Evolutionary conservation across 2,113 vertebrate genomes (phyloP), one percentile per base, ranked within the genome.

Genomic region (Protomyctophum bolini): DNA sequence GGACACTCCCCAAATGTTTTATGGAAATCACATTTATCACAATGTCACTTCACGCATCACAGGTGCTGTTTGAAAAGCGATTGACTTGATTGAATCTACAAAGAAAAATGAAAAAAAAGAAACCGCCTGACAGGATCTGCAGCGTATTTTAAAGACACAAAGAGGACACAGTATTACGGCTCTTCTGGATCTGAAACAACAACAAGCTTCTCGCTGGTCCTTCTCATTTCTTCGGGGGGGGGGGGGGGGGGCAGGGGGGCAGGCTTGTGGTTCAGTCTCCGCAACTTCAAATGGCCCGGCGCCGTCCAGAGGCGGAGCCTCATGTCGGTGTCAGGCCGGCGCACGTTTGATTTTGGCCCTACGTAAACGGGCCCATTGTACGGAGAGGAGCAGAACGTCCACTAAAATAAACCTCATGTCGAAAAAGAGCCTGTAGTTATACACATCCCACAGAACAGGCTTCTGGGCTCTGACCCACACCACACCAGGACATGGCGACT

Each of bases 391-490:
- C 47, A 2, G 66, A 70, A 73, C 83, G 75, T 87, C 77, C 85
- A 83, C 85, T 11, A 79, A 86, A 90, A 87, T 88, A 88, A 87
- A 85, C 80, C 82, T 72, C 73, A 83, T 78, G 86, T 63, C 86
- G 76, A 86, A 84, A 87, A 85, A 6, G 5, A 72, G 73, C 82
- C 86, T 89, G 80, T 88, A 89, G 76, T 88, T 86, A 21, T 21
- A 85, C 50, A 68, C 33, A 60, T 63, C 75, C 81, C 88, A 48
- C 88, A 86, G 71, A 78, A 72, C 68, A 79, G 83, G 69, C 74
- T 82, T 69, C 76, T 58, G 77, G 73, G 78, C 77, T 70, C 82
- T 12, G 58, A 80, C 72, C 80, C 82, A 75, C 70, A 80, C 83
- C 79, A 63, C 81, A 83, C 74, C 65, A 60, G 70, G 70, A 78